Evolutionary conservation across 2,113 vertebrate species (phyloP).

Genomic region (Chaetops frenatus): DNA sequence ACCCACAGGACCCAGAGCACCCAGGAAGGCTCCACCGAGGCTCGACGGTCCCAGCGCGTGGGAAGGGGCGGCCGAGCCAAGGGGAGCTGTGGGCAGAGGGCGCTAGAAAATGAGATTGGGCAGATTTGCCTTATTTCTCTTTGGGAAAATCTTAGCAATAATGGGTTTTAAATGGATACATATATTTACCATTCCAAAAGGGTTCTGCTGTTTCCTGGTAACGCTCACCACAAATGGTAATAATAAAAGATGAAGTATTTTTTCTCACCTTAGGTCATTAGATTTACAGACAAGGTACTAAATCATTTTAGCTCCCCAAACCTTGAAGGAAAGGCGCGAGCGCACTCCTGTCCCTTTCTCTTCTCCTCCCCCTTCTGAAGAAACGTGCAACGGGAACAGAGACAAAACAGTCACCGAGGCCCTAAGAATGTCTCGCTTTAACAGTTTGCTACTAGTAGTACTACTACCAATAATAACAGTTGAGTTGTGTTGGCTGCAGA

Average conservation of each 20-base stretch:
- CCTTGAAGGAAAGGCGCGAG: not conserved
- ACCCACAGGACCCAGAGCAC: not conserved
- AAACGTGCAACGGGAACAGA: not conserved
- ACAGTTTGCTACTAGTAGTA: slow-evolving; percentile 20
- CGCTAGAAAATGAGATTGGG: not conserved
- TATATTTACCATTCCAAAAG: slow-evolving; percentile 51
- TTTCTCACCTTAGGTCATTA: slow-evolving; percentile 64
- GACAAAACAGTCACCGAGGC: slow-evolving; percentile 12
- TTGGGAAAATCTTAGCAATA: slow-evolving; percentile 26
- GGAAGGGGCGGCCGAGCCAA: not conserved
- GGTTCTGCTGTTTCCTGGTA: slow-evolving; percentile 60
- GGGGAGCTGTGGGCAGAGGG: slow-evolving; percentile 19
- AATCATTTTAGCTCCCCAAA: slow-evolving; percentile 50
- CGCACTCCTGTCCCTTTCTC: not conserved
- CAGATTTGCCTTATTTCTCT: not conserved
- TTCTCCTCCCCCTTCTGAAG: slow-evolving; percentile 6
- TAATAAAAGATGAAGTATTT: slow-evolving; percentile 63
- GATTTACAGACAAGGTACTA: slow-evolving; percentile 60
- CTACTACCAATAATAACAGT: not conserved
- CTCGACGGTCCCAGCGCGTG: not conserved
- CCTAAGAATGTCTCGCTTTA: not conserved
- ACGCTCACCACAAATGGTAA: slow-evolving; percentile 54
- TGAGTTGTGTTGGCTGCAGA: slow-evolving; percentile 47
- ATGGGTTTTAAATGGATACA: slow-evolving; percentile 60
- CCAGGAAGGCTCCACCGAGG: not conserved